Percentiles rank a stretch among this genome's conserved stretches.
Conservation (phyloP, 2,888 invertebrate species). For the Acronicta psi region DNA sequence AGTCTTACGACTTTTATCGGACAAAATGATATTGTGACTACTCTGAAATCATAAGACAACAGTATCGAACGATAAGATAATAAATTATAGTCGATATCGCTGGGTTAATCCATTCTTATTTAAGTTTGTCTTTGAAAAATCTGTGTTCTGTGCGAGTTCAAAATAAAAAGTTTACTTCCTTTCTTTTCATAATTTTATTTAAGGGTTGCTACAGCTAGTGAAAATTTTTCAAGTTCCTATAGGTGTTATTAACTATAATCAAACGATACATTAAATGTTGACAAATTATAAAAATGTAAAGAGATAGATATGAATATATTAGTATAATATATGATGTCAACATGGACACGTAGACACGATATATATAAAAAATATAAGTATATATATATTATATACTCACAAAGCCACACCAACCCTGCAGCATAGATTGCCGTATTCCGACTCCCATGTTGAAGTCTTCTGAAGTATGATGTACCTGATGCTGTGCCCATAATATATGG, state of each 20-base stretch:
- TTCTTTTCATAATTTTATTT: no score
- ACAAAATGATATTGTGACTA: neutral
- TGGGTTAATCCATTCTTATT: no score
- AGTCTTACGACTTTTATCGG: neutral
- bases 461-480: slow-evolving; percentile 97
- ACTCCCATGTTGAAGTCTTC: slow-evolving; percentile 96
- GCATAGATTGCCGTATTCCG: slow-evolving; percentile 93
- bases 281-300: neutral
- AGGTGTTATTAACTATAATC: neutral
- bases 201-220: neutral
- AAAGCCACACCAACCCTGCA: slow-evolving; percentile 95
- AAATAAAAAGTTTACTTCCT: no score
- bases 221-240: neutral
- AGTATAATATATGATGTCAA: no score
- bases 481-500: slow-evolving; percentile 96
- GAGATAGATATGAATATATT: no score
- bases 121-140: no score
- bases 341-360: no score
- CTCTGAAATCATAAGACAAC: neutral
- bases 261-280: neutral
- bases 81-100: no score
- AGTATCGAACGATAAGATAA: no score
- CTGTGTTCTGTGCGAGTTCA: no score
- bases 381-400: slow-evolving; percentile 88
- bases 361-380: no score